Conservation (phyloP, 2,113 vertebrate genomes). For the Hiodon tergisus region DNA sequence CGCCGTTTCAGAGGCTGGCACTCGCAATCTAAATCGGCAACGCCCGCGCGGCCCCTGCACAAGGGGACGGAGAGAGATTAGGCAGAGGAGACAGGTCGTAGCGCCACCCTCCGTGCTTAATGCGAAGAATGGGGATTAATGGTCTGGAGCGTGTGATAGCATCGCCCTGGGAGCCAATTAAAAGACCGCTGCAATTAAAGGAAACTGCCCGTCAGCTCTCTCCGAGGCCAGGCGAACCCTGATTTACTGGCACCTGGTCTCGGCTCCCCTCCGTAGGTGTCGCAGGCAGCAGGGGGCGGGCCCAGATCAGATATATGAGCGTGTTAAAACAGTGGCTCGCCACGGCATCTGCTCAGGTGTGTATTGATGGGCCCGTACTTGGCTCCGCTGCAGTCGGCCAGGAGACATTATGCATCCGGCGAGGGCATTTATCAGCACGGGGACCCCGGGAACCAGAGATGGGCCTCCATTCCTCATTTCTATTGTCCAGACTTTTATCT, state of each 20-base stretch:
- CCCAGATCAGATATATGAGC: too few species aligned
- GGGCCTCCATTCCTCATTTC: neutral
- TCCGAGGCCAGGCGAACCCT: constrained; percentile 27
- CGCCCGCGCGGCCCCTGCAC: neutral
- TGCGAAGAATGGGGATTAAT: constrained; percentile 42
- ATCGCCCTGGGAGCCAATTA: constrained; percentile 57
- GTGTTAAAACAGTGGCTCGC: too few species aligned
- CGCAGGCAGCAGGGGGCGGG: constrained; percentile 25
- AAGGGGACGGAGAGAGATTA: constrained; percentile 28
- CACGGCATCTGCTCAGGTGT: too few species aligned
- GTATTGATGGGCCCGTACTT: too few species aligned
- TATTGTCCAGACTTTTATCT: neutral
- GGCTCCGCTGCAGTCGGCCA: neutral
- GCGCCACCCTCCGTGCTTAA: constrained; percentile 17
- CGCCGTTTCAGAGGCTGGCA: constrained; percentile 33
- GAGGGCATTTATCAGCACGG: neutral
- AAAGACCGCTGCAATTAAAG: constrained; percentile 46
- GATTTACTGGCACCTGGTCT: constrained; percentile 26
- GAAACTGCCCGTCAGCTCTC: constrained; percentile 40
- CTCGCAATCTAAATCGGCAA: constrained; percentile 31
- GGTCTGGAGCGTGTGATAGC: constrained; percentile 43
- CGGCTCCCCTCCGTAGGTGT: constrained; percentile 30
- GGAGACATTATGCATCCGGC: neutral
- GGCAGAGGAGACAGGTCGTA: constrained; percentile 22
- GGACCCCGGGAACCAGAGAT: too few species aligned